These are phyloP conservation scores for Hafferia zeledoni DNA, from an alignment of 2,797 vertebrate species.

Conservation along the genomic window DNA sequence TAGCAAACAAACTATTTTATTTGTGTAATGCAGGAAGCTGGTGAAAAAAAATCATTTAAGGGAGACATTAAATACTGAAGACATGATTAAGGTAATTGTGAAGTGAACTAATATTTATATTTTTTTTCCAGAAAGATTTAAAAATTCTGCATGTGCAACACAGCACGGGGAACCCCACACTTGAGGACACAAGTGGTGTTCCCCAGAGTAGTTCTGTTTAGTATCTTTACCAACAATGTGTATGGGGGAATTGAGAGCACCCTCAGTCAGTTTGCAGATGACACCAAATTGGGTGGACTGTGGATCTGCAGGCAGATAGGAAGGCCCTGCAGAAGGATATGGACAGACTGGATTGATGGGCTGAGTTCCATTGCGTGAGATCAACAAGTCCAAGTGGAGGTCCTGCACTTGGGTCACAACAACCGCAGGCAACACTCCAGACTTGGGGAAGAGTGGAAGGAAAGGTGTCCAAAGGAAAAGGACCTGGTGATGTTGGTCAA, in stretches of 20 bases:
- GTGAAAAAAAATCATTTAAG: not conserved
- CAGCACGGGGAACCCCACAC: not conserved
- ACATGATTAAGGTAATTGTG: not conserved
- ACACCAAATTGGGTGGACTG: not conserved
- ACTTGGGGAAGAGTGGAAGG: not conserved
- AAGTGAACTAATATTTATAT: not conserved
- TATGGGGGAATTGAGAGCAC: not conserved
- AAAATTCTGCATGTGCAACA: not conserved
- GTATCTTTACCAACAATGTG: not conserved
- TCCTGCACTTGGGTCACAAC: not conserved
- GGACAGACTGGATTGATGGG: not conserved
- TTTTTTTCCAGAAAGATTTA: not conserved
- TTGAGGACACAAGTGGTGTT: not conserved
- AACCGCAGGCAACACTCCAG: not conserved
- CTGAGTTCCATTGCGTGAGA: not conserved
- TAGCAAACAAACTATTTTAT: not conserved
- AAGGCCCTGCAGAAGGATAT: not conserved
- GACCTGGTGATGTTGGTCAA: too few species aligned
- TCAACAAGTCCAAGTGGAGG: too few species aligned
- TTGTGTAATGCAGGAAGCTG: not conserved
- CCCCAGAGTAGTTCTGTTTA: not conserved
- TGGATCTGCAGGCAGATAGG: not conserved
- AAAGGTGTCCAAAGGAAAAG: not conserved
- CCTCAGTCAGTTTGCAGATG: not conserved
- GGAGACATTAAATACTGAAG: not conserved